Conservation (phyloP, 1,140 invertebrate species). For the Hylyphantes graminicola region DNA sequence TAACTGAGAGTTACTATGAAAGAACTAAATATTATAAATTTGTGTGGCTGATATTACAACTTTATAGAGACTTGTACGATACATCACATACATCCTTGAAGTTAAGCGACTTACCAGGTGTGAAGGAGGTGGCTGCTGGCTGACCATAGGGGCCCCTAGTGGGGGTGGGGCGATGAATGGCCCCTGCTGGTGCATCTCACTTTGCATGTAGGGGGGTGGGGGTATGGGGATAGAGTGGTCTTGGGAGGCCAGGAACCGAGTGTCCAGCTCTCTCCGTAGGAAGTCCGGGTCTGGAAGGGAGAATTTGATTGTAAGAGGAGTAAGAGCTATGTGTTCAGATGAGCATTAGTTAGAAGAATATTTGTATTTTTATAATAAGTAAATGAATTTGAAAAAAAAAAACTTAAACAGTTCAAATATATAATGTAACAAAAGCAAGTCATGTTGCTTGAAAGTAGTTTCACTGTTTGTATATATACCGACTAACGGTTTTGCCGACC, state of each 20-base stretch:
- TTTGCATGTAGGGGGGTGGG: constrained; percentile 79
- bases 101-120: constrained; percentile 52
- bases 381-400: no score
- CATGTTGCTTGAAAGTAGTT: no score
- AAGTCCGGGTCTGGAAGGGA: constrained; percentile 74
- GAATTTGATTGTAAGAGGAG: not conserved
- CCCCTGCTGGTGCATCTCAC: constrained; percentile 83
- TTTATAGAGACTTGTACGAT: no score
- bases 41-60: no score
- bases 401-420: no score
- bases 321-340: not conserved
- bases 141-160: constrained; percentile 65
- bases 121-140: constrained; percentile 58
- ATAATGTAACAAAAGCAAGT: not conserved
- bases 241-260: constrained; percentile 84
- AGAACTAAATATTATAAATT: no score
- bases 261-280: constrained; percentile 89
- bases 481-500: no score
- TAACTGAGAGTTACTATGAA: no score
- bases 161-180: constrained; percentile 76
- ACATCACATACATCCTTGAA: no score
- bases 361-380: no score
- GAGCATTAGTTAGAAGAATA: no score
- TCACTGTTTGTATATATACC: no score
- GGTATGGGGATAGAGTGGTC: constrained; percentile 74